phyloP scores from a whole-genome alignment of 2,113 vertebrate genomes.

The Erpornis zantholeuca region DNA sequence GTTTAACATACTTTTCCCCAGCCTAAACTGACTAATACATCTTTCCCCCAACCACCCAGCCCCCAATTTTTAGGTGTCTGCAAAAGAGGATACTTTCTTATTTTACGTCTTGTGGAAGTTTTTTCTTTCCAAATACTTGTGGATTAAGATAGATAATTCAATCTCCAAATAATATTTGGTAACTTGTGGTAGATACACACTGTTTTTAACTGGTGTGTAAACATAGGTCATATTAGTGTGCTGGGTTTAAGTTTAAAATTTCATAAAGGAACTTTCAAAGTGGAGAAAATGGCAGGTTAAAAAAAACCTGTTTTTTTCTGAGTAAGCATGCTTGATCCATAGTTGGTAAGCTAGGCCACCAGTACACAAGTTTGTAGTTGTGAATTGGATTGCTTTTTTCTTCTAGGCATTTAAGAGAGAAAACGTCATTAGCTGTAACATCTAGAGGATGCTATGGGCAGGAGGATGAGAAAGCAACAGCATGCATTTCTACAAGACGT shows the following conservation, averaged over 20 bases:
- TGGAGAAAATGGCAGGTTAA: not conserved
- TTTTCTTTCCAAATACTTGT: not conserved
- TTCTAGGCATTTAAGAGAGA: slow-evolving; percentile 89
- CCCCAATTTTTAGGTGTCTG: not conserved
- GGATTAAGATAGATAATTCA: not conserved
- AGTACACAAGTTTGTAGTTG: slow-evolving; percentile 5
- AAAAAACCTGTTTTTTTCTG: not conserved
- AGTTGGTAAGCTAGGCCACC: not conserved
- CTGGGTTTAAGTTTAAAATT: not conserved
- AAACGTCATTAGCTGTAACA: slow-evolving; percentile 88
- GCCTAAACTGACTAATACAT: not conserved
- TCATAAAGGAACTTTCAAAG: not conserved
- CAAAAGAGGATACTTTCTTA: not conserved
- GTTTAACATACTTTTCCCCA: not conserved
- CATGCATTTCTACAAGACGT: slow-evolving; percentile 84
- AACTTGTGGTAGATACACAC: not conserved
- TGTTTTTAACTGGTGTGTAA: not conserved
- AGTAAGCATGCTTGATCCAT: not conserved
- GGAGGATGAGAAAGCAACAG: slow-evolving; percentile 83
- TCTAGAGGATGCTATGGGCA: slow-evolving; percentile 86
- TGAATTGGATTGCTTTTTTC: slow-evolving; percentile 67
- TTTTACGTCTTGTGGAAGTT: not conserved
- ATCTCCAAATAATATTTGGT: not conserved
- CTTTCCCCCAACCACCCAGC: not conserved
- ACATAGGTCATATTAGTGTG: not conserved